Evolutionary conservation across 2,888 invertebrate genomes (phyloP), one percentile per base, ranked within the genome.

Genomic region (Apodemia hepburni): DNA sequence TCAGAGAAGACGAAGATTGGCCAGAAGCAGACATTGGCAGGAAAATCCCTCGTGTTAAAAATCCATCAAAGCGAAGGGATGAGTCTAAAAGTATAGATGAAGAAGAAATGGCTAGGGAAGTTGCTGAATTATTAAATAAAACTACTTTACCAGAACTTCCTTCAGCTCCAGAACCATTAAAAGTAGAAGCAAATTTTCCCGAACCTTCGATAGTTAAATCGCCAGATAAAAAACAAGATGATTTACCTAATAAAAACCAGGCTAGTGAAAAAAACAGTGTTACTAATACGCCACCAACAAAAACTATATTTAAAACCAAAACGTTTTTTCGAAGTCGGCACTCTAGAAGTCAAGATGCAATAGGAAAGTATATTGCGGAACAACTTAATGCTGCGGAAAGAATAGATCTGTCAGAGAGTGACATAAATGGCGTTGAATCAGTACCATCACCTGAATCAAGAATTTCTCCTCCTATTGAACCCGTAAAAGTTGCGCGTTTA

Each of bases 1-100:
- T 96, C 77, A 94, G 95, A 70, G 95, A 96, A 67, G 95, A 96
- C 69, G 94, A 95, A 76, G 93, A 92, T 73, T 91, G 93, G 88
- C 89, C 92, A 12, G 92, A 93, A 73, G 84, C 86, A 27, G 92
- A 89, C 69, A 86, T 79, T 38, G 92, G 94, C 15, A 87, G 95
- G 68, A 95, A 95, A 85, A 94, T 95, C 69, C 94, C 95, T 0
- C 85, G 95, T 61, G 92, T 94, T 3, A 89, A 86, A 68, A 91
- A 88, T 73, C 83, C 87, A 35, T 76, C 77, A 6, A 84, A 85
- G 71, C 78, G 84, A 58, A 87, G 84, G 68, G 85, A 87, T 59
- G 86, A 87, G 59, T 75, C 82, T 4, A 89, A 89, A 68, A 87
- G 86, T 70, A 71, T 88, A 58, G 89, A 91, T 65, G 88, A 88